Percentiles rank a stretch among this genome's conserved stretches.
phyloP scores from a whole-genome alignment of 92 coral and sea anemone genomes.

The Zoanthus sansibaricus region DNA sequence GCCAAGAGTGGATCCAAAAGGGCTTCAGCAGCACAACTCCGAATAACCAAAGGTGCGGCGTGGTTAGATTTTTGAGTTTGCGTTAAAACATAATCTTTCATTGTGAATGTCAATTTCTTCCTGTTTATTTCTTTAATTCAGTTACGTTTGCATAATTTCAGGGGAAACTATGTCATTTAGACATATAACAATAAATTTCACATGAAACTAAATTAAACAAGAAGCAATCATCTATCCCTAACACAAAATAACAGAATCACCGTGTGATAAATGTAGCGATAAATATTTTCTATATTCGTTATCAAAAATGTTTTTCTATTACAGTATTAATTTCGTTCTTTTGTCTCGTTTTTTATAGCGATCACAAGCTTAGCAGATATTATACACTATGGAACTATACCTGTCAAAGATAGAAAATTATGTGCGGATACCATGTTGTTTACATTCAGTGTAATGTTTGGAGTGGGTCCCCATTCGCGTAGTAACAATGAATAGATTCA shows the following conservation, averaged over 20 bases:
- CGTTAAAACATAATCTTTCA: constrained; percentile 46
- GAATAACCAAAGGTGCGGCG: constrained; percentile 98
- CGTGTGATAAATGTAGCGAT: background rate
- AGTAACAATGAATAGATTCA: constrained; percentile 23
- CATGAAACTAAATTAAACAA: background rate
- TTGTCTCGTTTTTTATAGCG: background rate
- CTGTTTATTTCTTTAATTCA: background rate
- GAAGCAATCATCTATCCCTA: background rate
- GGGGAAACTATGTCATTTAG: background rate
- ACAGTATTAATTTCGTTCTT: background rate
- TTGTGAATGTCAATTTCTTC: constrained; percentile 26
- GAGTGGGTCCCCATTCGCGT: constrained; percentile 28
- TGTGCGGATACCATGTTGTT: constrained; percentile 13
- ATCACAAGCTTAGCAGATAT: background rate
- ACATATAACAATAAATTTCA: background rate
- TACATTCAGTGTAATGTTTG: constrained; percentile 24
- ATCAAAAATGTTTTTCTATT: background rate
- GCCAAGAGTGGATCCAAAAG: constrained; percentile 93
- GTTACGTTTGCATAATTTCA: background rate
- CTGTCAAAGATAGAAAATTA: background rate
- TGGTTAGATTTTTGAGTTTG: constrained; percentile 38
- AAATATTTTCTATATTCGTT: background rate
- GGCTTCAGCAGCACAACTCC: constrained; percentile 99
- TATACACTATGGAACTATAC: background rate
- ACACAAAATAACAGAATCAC: constrained; percentile 26